phyloP scores from a whole-genome alignment of 1,140 invertebrate genomes.

The Drosophila nebulosa region DNA sequence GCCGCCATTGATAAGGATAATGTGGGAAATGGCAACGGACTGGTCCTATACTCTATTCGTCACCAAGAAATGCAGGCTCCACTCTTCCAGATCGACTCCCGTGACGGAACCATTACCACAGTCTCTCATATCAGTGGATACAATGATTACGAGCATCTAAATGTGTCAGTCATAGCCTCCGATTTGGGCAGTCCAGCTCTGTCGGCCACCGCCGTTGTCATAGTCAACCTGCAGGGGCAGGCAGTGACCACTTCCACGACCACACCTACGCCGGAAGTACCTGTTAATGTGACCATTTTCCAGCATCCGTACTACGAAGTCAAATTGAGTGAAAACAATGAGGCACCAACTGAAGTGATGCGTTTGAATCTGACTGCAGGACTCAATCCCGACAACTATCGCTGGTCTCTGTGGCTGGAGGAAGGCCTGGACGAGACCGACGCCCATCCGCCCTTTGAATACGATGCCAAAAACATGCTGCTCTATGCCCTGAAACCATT shows the following conservation, averaged over 20 bases:
- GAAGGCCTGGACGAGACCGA: constrained; percentile 69
- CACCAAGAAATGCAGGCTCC: constrained; percentile 83
- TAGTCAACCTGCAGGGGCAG: constrained; percentile 84
- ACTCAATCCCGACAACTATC: constrained; percentile 76
- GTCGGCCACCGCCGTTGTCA: constrained; percentile 88
- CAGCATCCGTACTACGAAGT: constrained; percentile 89
- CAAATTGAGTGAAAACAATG: constrained; percentile 88
- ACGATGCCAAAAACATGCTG: constrained; percentile 88
- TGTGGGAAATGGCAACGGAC: constrained; percentile 90
- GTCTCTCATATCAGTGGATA: constrained; percentile 85
- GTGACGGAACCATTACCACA: constrained; percentile 90
- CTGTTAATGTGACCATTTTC: constrained; percentile 82
- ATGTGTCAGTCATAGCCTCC: constrained; percentile 90
- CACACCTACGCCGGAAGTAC: constrained; percentile 45
- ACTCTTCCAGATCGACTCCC: constrained; percentile 89
- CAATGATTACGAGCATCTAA: constrained; percentile 83
- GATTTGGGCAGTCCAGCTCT: constrained; percentile 91
- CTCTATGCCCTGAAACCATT: constrained; percentile 86
- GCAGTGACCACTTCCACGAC: constrained; percentile 83
- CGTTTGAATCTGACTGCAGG: constrained; percentile 86
- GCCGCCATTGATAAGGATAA: constrained; percentile 93
- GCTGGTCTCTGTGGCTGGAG: constrained; percentile 71
- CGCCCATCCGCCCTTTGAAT: constrained; percentile 83
- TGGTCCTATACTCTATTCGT: constrained; percentile 88
- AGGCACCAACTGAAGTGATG: constrained; percentile 86